Evolutionary conservation across 2,888 invertebrate genomes (phyloP).

Genomic region (Palloptera scutellata): DNA sequence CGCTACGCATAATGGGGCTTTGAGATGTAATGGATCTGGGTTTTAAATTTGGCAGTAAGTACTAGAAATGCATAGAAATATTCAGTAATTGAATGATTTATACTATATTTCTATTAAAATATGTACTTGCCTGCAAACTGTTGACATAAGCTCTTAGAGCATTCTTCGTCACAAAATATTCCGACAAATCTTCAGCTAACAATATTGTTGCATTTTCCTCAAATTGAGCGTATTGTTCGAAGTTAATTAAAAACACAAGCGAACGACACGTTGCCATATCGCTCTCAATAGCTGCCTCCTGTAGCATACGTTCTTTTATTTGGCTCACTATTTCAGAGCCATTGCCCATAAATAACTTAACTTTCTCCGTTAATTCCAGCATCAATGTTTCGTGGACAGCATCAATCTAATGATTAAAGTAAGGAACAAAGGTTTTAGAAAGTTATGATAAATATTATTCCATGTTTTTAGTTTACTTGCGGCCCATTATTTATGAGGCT

Average conservation of each 20-base stretch:
- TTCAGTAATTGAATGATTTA: neutral
- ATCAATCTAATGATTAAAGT: slow-evolving; percentile 31
- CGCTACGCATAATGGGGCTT: slow-evolving; percentile 50
- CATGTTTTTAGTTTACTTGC: slow-evolving; percentile 29
- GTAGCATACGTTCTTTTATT: slow-evolving; percentile 52
- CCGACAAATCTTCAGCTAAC: slow-evolving; percentile 54
- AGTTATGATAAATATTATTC: neutral
- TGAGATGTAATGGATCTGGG: slow-evolving; percentile 47
- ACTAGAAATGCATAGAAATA: slow-evolving; percentile 41
- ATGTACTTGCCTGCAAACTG: slow-evolving; percentile 49
- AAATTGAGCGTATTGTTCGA: slow-evolving; percentile 50
- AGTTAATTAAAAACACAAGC: slow-evolving; percentile 47
- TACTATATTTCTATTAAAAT: neutral
- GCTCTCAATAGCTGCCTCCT: slow-evolving; percentile 42
- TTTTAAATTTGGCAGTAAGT: slow-evolving; percentile 51
- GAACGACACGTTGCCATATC: slow-evolving; percentile 49
- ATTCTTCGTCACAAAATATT: slow-evolving; percentile 45
- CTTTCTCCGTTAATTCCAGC: slow-evolving; percentile 50
- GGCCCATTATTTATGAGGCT: slow-evolving; percentile 39
- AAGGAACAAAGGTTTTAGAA: neutral
- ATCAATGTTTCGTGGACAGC: slow-evolving; percentile 42
- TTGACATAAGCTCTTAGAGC: slow-evolving; percentile 50
- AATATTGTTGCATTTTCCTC: slow-evolving; percentile 55
- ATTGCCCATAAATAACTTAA: slow-evolving; percentile 48
- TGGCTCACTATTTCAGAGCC: slow-evolving; percentile 46